Base-by-base conservation (phyloP, 2,113 vertebrate genomes). In the Pyrgilauda ruficollis region DNA sequence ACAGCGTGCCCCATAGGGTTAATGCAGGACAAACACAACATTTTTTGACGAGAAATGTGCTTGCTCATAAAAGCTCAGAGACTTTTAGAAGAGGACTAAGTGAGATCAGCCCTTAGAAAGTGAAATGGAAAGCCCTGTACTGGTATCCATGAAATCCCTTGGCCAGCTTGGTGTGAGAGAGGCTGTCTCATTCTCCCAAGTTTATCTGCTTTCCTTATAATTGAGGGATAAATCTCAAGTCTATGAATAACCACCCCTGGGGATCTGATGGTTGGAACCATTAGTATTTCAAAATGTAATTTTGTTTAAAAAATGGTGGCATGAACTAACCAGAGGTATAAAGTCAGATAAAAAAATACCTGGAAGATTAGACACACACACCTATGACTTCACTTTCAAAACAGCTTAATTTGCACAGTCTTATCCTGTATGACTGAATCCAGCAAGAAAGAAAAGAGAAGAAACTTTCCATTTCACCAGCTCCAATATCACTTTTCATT, bases 241-340 rank as follows among this genome's bases (percentile, higher is more conserved):
- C 12, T 39, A 41, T 12, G 6, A 93, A 46, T 16, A 55, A 58
- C 14, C 0, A 0, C 6, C 10, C 18, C 6, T 11, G 11, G 6
- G 16, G 15, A 62, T 58, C 16, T 86, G 49, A 55, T 44, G 5
- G 49, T 24, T 70, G 27, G 24, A 74, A 33, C 13, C 1, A 39
- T 24, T 20, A 37, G 7, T 62, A 59, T 67, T 84, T 86, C 19
- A 78, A 78, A 81, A 75, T 15, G 26, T 11, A 63, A 39, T 77
- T 69, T 24, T 27, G 5, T 44, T 90, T 55, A 5, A 73, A 85
- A 94, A 92, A 58, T 22, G 3, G 5, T 70, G 20, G 2, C 11
- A 80, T 18, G 22, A 49, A n/a, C 17, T 58, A 56, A 85, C 28
- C n/a, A 94, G 14, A 76, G 9, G 7, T 58, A 79, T 11, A 37